Base-by-base conservation (phyloP, 2,888 invertebrate species). In the Sinohyriopsis cumingii region DNA sequence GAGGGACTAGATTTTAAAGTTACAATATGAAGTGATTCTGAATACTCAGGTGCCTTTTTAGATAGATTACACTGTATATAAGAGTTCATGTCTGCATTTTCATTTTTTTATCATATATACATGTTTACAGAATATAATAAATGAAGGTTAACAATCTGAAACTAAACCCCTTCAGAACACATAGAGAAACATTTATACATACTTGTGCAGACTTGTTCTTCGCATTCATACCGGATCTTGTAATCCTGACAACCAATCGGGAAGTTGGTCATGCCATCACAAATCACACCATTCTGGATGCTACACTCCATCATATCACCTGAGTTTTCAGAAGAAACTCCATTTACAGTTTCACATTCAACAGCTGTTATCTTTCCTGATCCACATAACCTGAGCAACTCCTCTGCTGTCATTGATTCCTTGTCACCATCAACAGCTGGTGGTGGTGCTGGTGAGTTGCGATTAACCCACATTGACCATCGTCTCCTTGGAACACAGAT, bases 281-380 rank as follows among this genome's bases (percentile, higher is more conserved):
- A 96, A 6, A 93, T 89, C 0, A 96, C 91, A 0, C 96, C 96
- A 20, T 92, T 91, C 79, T 94, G 93, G 72, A 95, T 86, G 33
- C 78, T 79, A 69, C 89, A 89, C 19, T 66, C 64, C 7, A 76
- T 75, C 15, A 78, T 76, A 63, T 85, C 84, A 4, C 78, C 75
- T 20, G 83, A 79, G 24, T 73, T 71, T 53, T 72, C 73, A 55
- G 69, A 74, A n/a, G 78, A 73, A 9, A 71, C 71, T 12, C 78
- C 79, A 57, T 77, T 73, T 12, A 79, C 63, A 24, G 83, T 82
- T 61, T 79, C 65, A 79, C 88, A 88, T 69, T 87, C 82, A 18
- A 87, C 81, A 22, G 78, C 71, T 3, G 68, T 76, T 19, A 89
- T 81, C 45, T 74, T 69, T 54, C 84, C 85, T 20, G 69, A 68